Conservation (phyloP, 2,888 invertebrate genomes). For the Stegana nigrithorax region DNA sequence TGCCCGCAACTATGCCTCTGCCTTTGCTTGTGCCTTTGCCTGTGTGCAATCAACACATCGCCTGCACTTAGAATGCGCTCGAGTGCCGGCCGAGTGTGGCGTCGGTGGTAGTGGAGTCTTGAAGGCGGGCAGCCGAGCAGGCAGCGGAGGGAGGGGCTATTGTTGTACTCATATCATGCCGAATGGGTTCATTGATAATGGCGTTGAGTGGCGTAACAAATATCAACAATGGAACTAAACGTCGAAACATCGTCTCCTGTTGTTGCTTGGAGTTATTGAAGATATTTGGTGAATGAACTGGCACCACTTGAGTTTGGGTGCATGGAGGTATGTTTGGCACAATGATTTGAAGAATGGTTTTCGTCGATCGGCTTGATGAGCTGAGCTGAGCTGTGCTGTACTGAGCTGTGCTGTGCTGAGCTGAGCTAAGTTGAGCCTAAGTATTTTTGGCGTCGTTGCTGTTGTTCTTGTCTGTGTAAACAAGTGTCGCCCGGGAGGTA, state of each 20-base stretch:
- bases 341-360: no score
- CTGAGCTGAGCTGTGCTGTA: no score
- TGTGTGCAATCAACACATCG: conserved; percentile 43
- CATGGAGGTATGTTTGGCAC: no score
- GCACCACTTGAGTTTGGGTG: not conserved
- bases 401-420: no score
- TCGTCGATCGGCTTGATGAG: no score
- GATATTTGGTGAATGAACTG: conserved; percentile 23
- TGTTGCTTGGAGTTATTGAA: not conserved
- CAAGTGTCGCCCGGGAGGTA: not conserved
- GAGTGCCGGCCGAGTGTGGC: conserved; percentile 13
- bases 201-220: conserved; percentile 48
- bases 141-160: no score
- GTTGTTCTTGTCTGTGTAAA: not conserved
- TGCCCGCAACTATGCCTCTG: no score
- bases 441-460: conserved; percentile 2
- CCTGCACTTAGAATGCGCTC: conserved; percentile 36
- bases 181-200: not conserved
- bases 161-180: no score
- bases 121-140: not conserved
- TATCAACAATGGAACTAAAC: conserved; percentile 62
- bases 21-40: no score
- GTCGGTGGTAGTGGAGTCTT: conserved; percentile 12
- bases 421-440: no score
- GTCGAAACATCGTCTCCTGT: not conserved